Conservation (phyloP, 1,140 invertebrate species). For the Brachionus manjavacas region DNA sequence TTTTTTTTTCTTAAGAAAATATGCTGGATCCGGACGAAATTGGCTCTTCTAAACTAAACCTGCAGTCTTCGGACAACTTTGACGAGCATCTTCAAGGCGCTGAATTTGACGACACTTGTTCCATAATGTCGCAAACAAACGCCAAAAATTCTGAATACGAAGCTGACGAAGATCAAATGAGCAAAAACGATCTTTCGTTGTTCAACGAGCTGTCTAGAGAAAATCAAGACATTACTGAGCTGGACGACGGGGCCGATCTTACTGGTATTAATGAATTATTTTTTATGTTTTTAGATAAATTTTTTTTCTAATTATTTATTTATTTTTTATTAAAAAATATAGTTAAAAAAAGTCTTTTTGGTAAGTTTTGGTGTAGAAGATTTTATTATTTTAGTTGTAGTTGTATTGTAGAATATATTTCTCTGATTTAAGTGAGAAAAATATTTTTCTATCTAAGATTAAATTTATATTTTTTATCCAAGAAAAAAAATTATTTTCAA, state of each 20-base stretch:
- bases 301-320: constrained; percentile 31
- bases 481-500: no score
- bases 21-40: neutral
- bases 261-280: constrained; percentile 49
- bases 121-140: constrained; percentile 10
- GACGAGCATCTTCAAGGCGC: neutral
- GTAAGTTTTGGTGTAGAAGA: constrained; percentile 66
- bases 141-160: neutral
- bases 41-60: neutral
- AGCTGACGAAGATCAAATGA: neutral
- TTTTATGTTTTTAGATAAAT: neutral
- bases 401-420: neutral
- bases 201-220: constrained; percentile 47
- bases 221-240: constrained; percentile 52
- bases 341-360: constrained; percentile 99
- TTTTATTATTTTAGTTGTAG: constrained; percentile 45
- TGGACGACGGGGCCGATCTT: constrained; percentile 56
- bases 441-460: neutral
- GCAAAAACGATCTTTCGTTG: neutral
- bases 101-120: neutral
- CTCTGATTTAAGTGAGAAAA: neutral
- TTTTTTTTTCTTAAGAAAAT: constrained; percentile 30
- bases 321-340: constrained; percentile 44
- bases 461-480: no score
- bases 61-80: constrained; percentile 27